Evolutionary conservation across 2,113 vertebrate genomes (phyloP), one percentile per base, ranked within the genome.

Genomic region (Callocephalon fimbriatum): DNA sequence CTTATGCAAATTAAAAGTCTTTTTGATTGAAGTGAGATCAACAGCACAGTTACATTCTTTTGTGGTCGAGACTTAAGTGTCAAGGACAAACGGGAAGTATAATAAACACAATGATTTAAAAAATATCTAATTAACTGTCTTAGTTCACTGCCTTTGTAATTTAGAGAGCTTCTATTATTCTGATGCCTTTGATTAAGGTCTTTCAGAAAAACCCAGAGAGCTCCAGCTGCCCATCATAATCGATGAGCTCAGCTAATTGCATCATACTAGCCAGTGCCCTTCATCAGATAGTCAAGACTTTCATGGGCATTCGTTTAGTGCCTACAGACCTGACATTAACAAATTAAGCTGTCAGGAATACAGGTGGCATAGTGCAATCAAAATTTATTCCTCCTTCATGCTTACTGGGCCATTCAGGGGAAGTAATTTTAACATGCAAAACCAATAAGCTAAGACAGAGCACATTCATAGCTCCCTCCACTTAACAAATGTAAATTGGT

Each of bases 161-260:
- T 92, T 72, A 87, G 70, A 91, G 48, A 91, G 61, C 83, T 72
- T 89, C 72, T 78, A 84, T 97, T 95, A 85, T 87, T 82, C 73
- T 66, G 40, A 68, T 72, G 73, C 6, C 19, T 91, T 92, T 91
- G 79, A 95, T 58, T 94, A 92, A 70, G 65, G 37, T 51, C 44
- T 95, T 95, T 95, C 3, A 12, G 37, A 87, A 91, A 90, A 88
- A 63, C 45, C 35, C 74, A 56, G 72, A 83, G 79, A 92, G 45
- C n/a, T 95, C 83, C 92, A 97, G 88, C 91, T 96, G 94, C 89
- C 95, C 77, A 61, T 95, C 93, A 89, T 68, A 91, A 87, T 61
- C 4, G 1, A 78, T 93, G 86, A 95, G 73, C 62, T 96, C 86
- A 95, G 77, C 77, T 97, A 95, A 97, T 94, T 94, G 84, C 93